Evolutionary conservation across 2,888 invertebrate genomes (phyloP).

Genomic region (Camponotus fellah): DNA sequence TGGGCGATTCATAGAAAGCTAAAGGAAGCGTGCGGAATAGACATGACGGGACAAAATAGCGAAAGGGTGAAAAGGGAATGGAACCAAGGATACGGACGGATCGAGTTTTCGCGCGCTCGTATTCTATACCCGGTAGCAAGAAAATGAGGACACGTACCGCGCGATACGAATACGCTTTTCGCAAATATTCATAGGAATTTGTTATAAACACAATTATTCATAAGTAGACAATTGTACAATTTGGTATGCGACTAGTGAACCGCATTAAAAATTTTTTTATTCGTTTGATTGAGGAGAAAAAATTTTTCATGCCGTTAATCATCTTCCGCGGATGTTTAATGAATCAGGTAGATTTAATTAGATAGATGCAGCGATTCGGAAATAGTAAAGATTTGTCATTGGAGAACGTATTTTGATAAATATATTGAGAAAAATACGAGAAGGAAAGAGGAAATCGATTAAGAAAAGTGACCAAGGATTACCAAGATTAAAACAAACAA

Average conservation of each 20-base stretch:
- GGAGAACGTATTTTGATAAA: conserved; percentile 16
- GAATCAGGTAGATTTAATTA: neutral
- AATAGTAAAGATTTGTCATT: neutral
- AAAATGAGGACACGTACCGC: conserved; percentile 7
- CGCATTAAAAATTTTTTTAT: neutral
- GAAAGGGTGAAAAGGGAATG: conserved; percentile 24
- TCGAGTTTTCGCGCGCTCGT: conserved; percentile 35
- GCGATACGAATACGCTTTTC: neutral
- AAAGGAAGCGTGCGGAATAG: conserved; percentile 49
- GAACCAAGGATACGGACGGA: conserved; percentile 13
- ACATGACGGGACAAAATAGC: conserved; percentile 31
- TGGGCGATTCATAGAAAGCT: conserved; percentile 38
- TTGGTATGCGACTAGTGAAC: neutral
- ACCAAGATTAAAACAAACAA: neutral
- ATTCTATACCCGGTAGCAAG: neutral
- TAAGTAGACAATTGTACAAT: neutral
- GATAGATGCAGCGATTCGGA: neutral
- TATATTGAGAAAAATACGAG: conserved; percentile 1
- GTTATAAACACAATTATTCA: neutral
- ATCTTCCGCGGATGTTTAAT: neutral
- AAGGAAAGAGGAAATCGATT: neutral
- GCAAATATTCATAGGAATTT: neutral
- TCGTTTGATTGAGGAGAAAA: neutral
- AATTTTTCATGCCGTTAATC: neutral
- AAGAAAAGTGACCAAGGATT: neutral